Conservation (phyloP, 2,888 invertebrate genomes). For the Sthenelais limicola region DNA sequence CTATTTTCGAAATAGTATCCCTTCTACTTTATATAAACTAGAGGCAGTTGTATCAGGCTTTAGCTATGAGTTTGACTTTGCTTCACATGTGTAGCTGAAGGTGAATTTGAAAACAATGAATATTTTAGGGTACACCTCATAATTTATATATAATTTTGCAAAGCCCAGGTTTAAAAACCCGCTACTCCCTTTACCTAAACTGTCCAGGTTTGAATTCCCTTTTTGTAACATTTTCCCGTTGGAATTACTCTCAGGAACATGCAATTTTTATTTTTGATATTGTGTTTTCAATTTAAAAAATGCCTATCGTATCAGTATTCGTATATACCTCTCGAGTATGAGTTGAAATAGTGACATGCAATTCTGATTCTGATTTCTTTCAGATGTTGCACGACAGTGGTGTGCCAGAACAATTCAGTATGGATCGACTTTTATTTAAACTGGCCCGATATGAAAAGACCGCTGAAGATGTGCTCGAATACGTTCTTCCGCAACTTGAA, state of each 20-base stretch:
- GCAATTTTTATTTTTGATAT: neutral
- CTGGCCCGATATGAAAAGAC: conserved; percentile 81
- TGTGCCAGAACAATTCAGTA: conserved; percentile 91
- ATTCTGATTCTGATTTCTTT: too few species aligned
- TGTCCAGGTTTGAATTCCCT: neutral
- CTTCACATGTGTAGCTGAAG: too few species aligned
- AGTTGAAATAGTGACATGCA: neutral
- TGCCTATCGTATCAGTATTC: neutral
- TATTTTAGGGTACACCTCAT: too few species aligned
- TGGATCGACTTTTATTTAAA: conserved; percentile 85
- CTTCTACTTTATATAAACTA: too few species aligned
- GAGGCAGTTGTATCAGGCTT: too few species aligned
- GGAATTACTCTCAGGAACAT: neutral
- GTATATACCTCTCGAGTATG: neutral
- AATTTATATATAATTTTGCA: too few species aligned
- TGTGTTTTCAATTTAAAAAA: neutral
- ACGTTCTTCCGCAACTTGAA: conserved; percentile 78
- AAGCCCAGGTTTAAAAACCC: too few species aligned
- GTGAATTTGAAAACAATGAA: too few species aligned
- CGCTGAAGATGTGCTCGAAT: conserved; percentile 78
- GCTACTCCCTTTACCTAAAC: too few species aligned
- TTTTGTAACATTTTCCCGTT: neutral
- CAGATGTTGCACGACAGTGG: conserved; percentile 86
- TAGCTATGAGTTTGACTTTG: too few species aligned
- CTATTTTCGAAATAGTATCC: too few species aligned